Conservation (phyloP, 2,888 invertebrate species). For the Habroteleia sp. region DNA sequence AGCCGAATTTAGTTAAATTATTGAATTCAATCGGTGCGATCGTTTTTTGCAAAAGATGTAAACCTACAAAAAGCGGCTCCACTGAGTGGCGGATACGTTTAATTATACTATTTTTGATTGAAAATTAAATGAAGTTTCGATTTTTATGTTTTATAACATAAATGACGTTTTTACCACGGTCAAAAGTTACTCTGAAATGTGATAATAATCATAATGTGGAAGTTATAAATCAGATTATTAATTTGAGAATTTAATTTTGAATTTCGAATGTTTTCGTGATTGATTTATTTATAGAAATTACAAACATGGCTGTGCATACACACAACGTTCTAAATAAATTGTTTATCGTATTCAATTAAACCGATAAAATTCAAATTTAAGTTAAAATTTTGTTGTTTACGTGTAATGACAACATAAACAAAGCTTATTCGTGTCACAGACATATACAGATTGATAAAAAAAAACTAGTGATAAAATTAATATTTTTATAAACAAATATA, state of each 20-base stretch:
- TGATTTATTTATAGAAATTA: constrained; percentile 1
- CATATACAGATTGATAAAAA: too few species aligned
- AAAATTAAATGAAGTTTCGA: constrained; percentile 38
- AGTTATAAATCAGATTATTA: constrained; percentile 12
- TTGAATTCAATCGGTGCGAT: constrained; percentile 1
- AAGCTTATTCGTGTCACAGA: too few species aligned
- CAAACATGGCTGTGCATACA: too few species aligned
- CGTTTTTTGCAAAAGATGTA: constrained; percentile 2
- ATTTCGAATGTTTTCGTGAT: not conserved
- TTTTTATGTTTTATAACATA: constrained; percentile 9
- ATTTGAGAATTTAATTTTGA: constrained; percentile 1
- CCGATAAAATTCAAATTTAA: too few species aligned
- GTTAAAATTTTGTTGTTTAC: too few species aligned
- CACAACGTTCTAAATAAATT: too few species aligned
- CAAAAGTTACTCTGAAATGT: not conserved
- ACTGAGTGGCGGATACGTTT: constrained; percentile 8
- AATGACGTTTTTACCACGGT: constrained; percentile 1
- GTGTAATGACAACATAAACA: too few species aligned
- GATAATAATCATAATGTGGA: constrained; percentile 20
- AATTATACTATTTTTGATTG: constrained; percentile 36
- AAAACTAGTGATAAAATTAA: too few species aligned
- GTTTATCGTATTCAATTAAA: too few species aligned
- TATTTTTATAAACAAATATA: too few species aligned
- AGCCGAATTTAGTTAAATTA: constrained; percentile 5
- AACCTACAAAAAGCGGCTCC: constrained; percentile 21